phyloP scores from a whole-genome alignment of 2,113 vertebrate genomes.

The Craseonycteris thonglongyai region DNA sequence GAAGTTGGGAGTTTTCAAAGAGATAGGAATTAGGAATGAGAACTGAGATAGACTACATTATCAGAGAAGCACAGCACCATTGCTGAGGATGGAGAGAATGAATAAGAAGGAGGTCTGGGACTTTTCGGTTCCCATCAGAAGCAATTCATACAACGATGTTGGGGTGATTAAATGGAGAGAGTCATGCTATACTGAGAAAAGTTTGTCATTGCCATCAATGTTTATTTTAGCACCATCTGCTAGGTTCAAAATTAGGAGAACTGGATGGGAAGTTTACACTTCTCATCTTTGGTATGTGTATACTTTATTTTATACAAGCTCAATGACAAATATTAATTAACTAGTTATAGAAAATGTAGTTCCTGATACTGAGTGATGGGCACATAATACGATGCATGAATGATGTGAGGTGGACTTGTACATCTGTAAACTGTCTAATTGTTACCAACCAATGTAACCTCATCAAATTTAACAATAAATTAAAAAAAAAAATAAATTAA shows the following conservation, averaged over 20 bases:
- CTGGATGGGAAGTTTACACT: not conserved
- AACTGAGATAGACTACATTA: not conserved
- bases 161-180: not conserved
- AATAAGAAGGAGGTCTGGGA: not conserved
- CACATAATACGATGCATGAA: too few species aligned
- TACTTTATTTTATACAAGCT: not conserved
- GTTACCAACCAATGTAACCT: too few species aligned
- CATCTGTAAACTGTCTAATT: too few species aligned
- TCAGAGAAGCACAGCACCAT: not conserved
- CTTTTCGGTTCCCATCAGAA: not conserved
- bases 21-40: not conserved
- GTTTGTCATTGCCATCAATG: not conserved
- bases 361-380: too few species aligned
- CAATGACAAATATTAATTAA: not conserved
- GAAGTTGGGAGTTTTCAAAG: not conserved
- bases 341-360: not conserved
- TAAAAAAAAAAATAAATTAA: too few species aligned
- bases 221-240: constrained; percentile 32
- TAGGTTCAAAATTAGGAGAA: constrained; percentile 1
- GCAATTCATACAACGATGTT: not conserved
- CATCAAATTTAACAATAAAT: too few species aligned
- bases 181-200: not conserved
- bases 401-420: too few species aligned
- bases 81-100: not conserved
- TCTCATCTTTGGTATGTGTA: not conserved